phyloP scores from a whole-genome alignment of 2,797 vertebrate genomes.

The Sternotherus odoratus region DNA sequence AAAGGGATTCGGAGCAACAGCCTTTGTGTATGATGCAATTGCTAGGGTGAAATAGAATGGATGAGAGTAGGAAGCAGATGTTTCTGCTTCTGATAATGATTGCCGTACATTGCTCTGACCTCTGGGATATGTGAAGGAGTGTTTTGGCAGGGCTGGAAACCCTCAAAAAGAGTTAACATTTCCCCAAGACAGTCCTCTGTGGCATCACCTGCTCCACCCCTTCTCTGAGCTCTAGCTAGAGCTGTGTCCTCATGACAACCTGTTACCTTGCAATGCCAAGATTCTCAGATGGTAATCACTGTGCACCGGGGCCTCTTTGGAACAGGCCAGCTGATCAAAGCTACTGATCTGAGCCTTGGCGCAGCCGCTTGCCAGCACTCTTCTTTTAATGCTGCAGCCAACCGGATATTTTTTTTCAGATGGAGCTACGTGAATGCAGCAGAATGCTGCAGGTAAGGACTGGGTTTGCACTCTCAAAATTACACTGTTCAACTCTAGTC shows the following conservation, averaged over 20 bases:
- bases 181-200: not conserved
- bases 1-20: not conserved
- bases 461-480: not conserved
- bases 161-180: not conserved
- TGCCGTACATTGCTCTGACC: not conserved
- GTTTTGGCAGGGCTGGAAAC: not conserved
- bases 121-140: not conserved
- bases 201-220: fast-evolving
- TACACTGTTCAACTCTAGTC: not conserved
- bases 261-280: constrained; percentile 34
- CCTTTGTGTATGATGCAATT: not conserved
- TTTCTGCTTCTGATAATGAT: fast-evolving
- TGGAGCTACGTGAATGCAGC: not conserved
- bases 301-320: constrained; percentile 47
- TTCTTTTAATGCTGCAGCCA: fast-evolving
- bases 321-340: constrained; percentile 26
- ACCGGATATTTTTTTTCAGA: not conserved
- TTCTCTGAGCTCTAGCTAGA: not conserved
- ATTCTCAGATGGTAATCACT: constrained; percentile 38
- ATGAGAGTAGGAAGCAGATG: not conserved
- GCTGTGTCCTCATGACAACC: not conserved
- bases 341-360: constrained; percentile 29
- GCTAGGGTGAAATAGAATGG: not conserved
- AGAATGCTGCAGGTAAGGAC: constrained; percentile 25
- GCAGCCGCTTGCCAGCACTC: not conserved